phyloP scores from a whole-genome alignment of 2,113 vertebrate species.

The Pyrgilauda ruficollis region DNA sequence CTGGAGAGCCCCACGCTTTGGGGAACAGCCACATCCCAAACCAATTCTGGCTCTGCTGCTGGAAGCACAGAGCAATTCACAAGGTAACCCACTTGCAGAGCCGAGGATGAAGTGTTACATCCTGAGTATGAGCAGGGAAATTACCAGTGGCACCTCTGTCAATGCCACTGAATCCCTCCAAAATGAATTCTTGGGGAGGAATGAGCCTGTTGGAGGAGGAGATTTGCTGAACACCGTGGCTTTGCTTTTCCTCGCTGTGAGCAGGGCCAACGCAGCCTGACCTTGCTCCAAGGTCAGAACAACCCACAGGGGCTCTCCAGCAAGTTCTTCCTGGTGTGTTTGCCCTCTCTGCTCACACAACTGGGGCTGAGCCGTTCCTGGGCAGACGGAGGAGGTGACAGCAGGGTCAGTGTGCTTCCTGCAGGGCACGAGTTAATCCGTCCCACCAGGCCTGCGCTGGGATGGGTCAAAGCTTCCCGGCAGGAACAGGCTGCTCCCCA shows the following conservation, averaged over 20 bases:
- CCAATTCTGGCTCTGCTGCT: background rate
- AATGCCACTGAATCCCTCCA: slow-evolving; percentile 57
- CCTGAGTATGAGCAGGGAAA: slow-evolving; percentile 55
- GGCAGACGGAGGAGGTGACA: background rate
- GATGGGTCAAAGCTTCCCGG: accelerated
- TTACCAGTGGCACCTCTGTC: slow-evolving; percentile 53
- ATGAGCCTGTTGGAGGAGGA: slow-evolving; percentile 16
- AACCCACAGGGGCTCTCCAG: background rate
- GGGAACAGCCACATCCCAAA: background rate
- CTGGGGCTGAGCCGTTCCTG: background rate
- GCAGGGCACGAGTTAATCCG: background rate
- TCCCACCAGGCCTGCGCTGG: background rate
- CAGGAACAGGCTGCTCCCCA: background rate
- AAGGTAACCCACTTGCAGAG: slow-evolving; percentile 5
- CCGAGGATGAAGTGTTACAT: slow-evolving; percentile 52
- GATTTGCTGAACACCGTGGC: slow-evolving; percentile 22
- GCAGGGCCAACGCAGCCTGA: background rate
- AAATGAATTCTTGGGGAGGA: slow-evolving; percentile 58
- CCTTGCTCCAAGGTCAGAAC: slow-evolving; percentile 29
- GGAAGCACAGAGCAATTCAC: slow-evolving; percentile 5
- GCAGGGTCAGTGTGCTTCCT: background rate
- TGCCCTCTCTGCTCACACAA: background rate
- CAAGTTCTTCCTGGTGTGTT: background rate
- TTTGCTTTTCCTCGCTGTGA: background rate
- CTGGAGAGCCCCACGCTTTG: background rate